phyloP scores from a whole-genome alignment of 2,113 vertebrate genomes.

The Notothenia coriiceps region DNA sequence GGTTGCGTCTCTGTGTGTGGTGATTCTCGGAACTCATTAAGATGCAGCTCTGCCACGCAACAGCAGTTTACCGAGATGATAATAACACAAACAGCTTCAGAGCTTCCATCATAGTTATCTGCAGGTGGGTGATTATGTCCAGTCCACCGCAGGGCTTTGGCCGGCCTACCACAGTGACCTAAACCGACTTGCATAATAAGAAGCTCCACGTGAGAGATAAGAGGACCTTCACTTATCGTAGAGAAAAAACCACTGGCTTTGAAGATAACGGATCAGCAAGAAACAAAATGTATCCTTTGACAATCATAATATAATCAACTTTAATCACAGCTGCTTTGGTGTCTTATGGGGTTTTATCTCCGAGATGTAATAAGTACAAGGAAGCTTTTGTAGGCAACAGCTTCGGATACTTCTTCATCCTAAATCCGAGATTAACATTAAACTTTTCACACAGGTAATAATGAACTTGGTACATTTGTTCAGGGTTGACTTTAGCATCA shows the following conservation, averaged over 20 bases:
- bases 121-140: slow-evolving; percentile 72
- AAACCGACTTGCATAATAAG: slow-evolving; percentile 39
- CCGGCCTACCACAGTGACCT: slow-evolving; percentile 41
- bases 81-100: slow-evolving; percentile 62
- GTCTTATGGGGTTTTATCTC: slow-evolving; percentile 34
- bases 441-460: slow-evolving; percentile 12
- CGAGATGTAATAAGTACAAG: slow-evolving; percentile 18
- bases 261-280: slow-evolving; percentile 27
- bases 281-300: slow-evolving; percentile 32
- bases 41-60: slow-evolving; percentile 55
- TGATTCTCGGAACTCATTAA: slow-evolving; percentile 66
- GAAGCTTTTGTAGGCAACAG: slow-evolving; percentile 23
- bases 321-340: slow-evolving; percentile 34
- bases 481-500: slow-evolving; percentile 19
- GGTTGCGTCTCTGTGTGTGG: slow-evolving; percentile 53
- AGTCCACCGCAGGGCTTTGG: slow-evolving; percentile 45
- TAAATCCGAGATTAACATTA: slow-evolving; percentile 41
- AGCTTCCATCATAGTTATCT: slow-evolving; percentile 64
- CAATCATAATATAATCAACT: slow-evolving; percentile 31
- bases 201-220: slow-evolving; percentile 27
- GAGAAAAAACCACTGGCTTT: slow-evolving; percentile 16
- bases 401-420: not conserved
- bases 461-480: slow-evolving; percentile 39
- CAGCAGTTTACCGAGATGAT: slow-evolving; percentile 64
- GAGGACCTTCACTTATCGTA: slow-evolving; percentile 28